Percentiles rank a stretch among this genome's conserved stretches.
Evolutionary conservation across 2,113 vertebrate genomes (phyloP).

Genomic region (Siphamia tubifer): DNA sequence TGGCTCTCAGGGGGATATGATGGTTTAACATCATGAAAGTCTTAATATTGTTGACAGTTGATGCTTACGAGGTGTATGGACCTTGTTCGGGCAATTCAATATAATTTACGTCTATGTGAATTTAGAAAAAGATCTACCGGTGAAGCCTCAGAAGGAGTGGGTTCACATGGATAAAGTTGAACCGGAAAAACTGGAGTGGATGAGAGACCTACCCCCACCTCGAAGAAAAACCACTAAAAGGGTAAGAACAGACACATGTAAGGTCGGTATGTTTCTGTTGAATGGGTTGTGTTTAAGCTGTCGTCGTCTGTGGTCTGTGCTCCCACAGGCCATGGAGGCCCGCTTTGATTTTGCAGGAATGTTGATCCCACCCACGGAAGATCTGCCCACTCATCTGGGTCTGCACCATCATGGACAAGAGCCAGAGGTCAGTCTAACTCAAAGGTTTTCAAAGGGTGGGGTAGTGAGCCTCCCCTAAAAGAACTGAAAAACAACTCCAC

Average conservation of each 20-base stretch:
- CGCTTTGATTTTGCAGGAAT: conserved; percentile 91
- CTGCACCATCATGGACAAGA: conserved; percentile 97
- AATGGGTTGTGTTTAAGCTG: neutral
- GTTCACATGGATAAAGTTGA: conserved; percentile 93
- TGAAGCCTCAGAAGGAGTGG: conserved; percentile 90
- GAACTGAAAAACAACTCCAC: no score
- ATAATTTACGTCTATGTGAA: conserved; percentile 10
- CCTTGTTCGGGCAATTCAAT: no score
- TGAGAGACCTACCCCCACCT: conserved; percentile 85
- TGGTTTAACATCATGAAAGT: no score
- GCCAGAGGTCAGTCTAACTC: conserved; percentile 86
- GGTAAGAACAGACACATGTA: conserved; percentile 61
- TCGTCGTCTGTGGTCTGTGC: conserved; percentile 35
- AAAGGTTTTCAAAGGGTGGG: no score
- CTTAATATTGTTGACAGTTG: no score
- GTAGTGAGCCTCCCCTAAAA: no score
- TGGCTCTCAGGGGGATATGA: no score
- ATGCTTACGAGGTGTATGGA: no score
- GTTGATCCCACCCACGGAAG: conserved; percentile 85
- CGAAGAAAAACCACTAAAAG: conserved; percentile 84
- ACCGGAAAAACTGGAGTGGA: conserved; percentile 95
- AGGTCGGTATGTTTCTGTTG: neutral
- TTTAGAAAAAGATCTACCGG: conserved; percentile 80
- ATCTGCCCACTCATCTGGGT: conserved; percentile 92
- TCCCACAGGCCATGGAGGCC: conserved; percentile 90